Conservation (phyloP, 2,797 vertebrate species). For the Xiphorhynchus erythropygius region DNA sequence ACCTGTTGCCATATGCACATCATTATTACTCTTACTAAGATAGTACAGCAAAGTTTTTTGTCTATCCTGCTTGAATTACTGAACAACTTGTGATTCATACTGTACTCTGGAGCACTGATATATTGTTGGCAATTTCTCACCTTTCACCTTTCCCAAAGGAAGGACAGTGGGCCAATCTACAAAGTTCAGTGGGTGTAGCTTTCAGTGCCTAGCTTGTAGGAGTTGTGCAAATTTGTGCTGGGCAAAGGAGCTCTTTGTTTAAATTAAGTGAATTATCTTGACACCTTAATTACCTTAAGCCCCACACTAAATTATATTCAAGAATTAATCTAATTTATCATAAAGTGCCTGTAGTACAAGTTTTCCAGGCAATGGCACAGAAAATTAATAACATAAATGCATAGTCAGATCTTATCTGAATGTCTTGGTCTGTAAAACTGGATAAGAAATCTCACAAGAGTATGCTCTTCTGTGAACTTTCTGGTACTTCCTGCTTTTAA, state of each 20-base stretch:
- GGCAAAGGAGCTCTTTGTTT: neutral
- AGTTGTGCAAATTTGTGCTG: neutral
- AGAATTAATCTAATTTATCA: neutral
- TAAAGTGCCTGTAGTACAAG: neutral
- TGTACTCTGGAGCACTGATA: neutral
- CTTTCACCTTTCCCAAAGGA: neutral
- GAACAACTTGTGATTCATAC: neutral
- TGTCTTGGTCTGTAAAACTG: neutral
- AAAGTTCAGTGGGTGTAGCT: neutral
- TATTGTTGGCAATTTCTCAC: neutral
- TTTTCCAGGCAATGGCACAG: neutral
- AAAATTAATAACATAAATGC: neutral
- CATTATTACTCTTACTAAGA: neutral
- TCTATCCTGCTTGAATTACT: neutral
- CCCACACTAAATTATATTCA: neutral
- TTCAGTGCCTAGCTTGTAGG: neutral
- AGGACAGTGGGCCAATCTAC: neutral
- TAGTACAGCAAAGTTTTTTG: neutral
- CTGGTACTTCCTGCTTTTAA: slow-evolving; percentile 40
- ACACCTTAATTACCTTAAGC: neutral
- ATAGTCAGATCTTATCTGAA: neutral
- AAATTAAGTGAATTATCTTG: neutral
- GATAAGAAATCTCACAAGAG: neutral
- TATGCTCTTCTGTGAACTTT: slow-evolving; percentile 19
- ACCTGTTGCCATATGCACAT: neutral